phyloP scores from a whole-genome alignment of 2,113 vertebrate genomes.

The Laterallus jamaicensis region DNA sequence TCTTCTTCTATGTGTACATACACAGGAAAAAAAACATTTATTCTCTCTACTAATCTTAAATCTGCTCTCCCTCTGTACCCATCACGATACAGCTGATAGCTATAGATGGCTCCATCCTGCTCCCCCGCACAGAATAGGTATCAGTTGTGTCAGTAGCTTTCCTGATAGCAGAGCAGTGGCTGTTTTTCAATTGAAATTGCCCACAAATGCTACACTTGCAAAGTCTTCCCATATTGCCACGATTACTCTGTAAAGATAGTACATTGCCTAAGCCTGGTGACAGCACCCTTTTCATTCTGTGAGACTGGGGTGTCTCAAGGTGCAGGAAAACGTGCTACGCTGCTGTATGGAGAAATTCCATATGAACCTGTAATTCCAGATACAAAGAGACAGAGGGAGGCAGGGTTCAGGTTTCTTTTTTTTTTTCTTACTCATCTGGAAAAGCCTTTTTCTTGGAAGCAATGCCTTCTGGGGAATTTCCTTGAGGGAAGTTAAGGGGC shows the following conservation, averaged over 20 bases:
- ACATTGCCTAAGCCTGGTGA: not conserved
- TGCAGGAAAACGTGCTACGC: not conserved
- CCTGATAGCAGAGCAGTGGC: not conserved
- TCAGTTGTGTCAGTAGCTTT: not conserved
- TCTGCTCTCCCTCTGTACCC: not conserved
- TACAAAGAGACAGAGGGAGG: not conserved
- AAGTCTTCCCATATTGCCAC: not conserved
- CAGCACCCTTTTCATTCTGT: not conserved
- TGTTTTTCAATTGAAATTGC: not conserved
- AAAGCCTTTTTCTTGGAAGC: not conserved
- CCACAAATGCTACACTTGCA: not conserved
- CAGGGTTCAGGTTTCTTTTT: not conserved
- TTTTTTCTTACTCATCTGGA: not conserved
- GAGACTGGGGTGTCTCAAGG: not conserved
- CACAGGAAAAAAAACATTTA: not conserved
- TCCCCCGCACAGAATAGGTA: not conserved
- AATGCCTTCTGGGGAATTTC: constrained; percentile 5
- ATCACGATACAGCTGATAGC: not conserved
- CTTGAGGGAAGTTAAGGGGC: not conserved
- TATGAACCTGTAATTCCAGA: not conserved
- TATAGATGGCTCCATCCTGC: not conserved
- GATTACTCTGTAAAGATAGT: not conserved
- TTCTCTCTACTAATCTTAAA: not conserved
- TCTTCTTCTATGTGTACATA: not conserved
- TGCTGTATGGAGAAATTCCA: not conserved